These are phyloP conservation scores for Leucopternis melanops DNA, from an alignment of 2,113 vertebrate genomes.

Conservation along the genomic window DNA sequence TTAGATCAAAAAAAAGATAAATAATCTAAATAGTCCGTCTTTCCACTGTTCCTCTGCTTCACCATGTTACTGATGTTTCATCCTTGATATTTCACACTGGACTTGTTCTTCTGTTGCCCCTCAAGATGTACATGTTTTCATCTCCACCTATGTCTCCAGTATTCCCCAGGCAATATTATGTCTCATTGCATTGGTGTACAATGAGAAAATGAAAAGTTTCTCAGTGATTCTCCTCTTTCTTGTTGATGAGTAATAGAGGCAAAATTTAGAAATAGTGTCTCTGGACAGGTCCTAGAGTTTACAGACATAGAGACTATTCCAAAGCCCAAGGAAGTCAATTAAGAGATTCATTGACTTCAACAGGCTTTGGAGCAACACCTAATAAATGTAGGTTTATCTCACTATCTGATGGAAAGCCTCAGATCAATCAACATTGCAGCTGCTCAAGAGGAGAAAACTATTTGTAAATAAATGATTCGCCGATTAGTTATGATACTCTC, in stretches of 20 bases:
- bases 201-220: background rate
- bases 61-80: background rate
- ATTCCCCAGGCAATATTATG: background rate
- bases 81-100: background rate
- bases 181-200: background rate
- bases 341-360: background rate
- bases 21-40: background rate
- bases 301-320: background rate
- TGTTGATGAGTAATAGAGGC: background rate
- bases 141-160: background rate
- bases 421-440: background rate
- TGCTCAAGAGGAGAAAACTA: background rate
- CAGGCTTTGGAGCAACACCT: background rate
- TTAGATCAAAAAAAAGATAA: background rate
- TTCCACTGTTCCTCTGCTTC: background rate
- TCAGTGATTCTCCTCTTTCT: background rate
- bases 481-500: background rate
- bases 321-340: background rate
- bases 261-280: background rate
- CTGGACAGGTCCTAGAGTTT: background rate
- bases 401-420: background rate
- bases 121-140: background rate
- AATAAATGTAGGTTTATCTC: background rate
- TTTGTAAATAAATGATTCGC: conserved; percentile 15
- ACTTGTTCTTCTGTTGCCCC: background rate